These are phyloP conservation scores for Atherinomorus stipes DNA, from an alignment of 2,113 vertebrate species.

Conservation along the genomic window DNA sequence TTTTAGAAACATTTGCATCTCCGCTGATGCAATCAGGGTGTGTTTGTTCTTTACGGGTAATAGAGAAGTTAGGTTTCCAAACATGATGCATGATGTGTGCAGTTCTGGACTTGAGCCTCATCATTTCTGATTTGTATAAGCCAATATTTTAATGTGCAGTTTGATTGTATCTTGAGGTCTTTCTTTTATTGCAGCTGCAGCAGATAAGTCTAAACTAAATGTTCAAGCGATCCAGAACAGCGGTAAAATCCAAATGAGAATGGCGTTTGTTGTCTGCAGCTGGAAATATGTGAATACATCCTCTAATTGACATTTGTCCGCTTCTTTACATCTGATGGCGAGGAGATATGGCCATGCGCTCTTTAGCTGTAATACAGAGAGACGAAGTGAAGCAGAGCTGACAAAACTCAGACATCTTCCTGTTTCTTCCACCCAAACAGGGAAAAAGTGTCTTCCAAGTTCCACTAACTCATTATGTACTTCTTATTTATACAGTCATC, in stretches of 20 bases:
- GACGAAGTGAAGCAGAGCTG: neutral
- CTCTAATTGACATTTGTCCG: neutral
- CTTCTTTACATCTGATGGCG: neutral
- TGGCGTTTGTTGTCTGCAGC: too few relatives aligned
- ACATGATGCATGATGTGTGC: neutral
- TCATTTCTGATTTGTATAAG: neutral
- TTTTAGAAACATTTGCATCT: neutral
- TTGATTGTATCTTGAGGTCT: too few relatives aligned
- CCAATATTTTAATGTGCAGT: too few relatives aligned
- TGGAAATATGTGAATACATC: neutral
- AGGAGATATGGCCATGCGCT: accelerated
- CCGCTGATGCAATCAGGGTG: neutral
- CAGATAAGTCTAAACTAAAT: neutral
- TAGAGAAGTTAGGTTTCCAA: neutral
- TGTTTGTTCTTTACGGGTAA: neutral
- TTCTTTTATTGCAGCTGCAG: too few relatives aligned
- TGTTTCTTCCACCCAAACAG: neutral
- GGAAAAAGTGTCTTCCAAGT: slow-evolving; percentile 6
- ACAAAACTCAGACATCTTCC: neutral
- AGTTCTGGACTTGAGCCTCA: neutral
- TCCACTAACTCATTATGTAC: neutral
- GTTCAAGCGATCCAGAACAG: neutral
- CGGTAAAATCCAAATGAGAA: neutral
- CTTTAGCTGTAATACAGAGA: neutral
- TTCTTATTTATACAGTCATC: neutral